Percentiles rank a stretch among this genome's conserved stretches.
Evolutionary conservation across 2,797 vertebrate genomes (phyloP).

Genomic region (Poeciliopsis infans): DNA sequence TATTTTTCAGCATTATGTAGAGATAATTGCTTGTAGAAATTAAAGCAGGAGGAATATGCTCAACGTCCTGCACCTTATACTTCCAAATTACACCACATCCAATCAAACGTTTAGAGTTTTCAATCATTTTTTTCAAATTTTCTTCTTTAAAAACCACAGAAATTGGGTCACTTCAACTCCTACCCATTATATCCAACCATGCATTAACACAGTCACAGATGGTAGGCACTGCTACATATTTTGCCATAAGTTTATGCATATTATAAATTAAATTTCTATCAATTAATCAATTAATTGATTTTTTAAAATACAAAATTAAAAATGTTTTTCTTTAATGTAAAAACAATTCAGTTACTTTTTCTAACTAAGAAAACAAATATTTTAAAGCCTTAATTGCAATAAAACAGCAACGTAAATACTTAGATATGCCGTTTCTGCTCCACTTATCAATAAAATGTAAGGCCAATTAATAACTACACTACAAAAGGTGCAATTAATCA

Average conservation of each 20-base stretch:
- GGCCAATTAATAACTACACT: no score
- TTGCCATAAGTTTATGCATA: not conserved
- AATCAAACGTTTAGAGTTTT: not conserved
- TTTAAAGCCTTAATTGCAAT: no score
- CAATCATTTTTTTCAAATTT: not conserved
- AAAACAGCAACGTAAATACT: no score
- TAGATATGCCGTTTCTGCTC: no score
- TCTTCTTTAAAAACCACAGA: not conserved
- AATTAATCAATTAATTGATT: no score
- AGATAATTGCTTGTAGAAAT: not conserved
- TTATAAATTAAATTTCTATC: no score
- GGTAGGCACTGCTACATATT: not conserved
- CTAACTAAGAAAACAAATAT: no score
- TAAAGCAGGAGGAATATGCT: not conserved
- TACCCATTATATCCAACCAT: not conserved
- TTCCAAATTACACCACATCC: not conserved
- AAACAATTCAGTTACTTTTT: no score
- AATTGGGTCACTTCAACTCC: not conserved
- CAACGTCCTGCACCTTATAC: not conserved
- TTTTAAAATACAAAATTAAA: no score
- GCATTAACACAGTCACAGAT: not conserved
- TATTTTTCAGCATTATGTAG: not conserved
- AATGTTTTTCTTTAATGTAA: no score
- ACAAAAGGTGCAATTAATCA: no score
- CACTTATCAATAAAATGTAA: no score